Percentiles rank a stretch among this genome's conserved stretches.
These are phyloP conservation scores for Nannospalax galili DNA, from an alignment of 2,113 vertebrate species.

Conservation along the genomic window DNA sequence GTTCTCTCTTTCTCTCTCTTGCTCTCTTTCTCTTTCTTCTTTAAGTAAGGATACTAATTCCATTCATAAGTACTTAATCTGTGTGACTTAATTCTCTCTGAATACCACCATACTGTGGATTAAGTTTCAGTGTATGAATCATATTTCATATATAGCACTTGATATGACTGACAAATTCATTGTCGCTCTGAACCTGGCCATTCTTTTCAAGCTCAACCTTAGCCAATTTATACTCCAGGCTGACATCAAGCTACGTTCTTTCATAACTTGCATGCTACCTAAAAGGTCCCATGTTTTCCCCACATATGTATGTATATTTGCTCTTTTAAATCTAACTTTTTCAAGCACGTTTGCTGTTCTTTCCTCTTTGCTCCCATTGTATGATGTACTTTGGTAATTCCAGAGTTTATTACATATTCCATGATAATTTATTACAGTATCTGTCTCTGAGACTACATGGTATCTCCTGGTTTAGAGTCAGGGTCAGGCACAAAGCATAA, in stretches of 20 bases:
- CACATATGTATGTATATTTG: neutral
- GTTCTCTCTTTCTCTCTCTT: neutral
- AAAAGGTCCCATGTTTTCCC: neutral
- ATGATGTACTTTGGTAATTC: neutral
- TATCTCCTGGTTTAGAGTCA: neutral
- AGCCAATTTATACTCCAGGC: neutral
- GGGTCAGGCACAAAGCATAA: neutral
- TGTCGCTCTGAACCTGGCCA: neutral
- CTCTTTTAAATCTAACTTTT: neutral
- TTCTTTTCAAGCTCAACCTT: neutral
- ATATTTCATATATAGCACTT: neutral
- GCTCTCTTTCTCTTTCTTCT: neutral
- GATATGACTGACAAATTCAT: neutral
- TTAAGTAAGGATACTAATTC: neutral
- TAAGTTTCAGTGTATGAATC: neutral
- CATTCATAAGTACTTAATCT: neutral
- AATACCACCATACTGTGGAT: neutral
- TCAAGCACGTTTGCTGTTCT: neutral
- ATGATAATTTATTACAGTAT: neutral
- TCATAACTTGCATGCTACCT: neutral
- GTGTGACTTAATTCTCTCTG: neutral
- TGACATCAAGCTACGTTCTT: neutral
- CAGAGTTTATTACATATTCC: neutral
- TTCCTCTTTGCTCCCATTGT: neutral
- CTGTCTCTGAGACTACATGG: neutral